Percentiles rank a stretch among this genome's conserved stretches.
phyloP scores from a whole-genome alignment of 2,797 vertebrate species.

The Epinephelus coioides region DNA sequence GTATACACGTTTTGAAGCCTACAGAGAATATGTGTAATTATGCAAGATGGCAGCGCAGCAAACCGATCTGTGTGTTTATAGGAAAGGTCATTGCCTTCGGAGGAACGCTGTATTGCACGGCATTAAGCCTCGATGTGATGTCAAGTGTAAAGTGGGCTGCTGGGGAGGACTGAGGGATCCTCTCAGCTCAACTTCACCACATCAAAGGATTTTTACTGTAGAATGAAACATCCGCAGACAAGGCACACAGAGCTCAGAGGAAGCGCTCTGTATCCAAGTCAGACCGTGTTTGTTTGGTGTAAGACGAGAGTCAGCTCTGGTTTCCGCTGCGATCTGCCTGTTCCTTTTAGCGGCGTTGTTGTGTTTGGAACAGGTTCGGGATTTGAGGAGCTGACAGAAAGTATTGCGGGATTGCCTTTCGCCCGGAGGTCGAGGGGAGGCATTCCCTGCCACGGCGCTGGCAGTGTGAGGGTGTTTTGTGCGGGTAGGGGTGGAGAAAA shows the following conservation, averaged over 20 bases:
- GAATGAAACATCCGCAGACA: slow-evolving; percentile 46
- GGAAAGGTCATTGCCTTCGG: slow-evolving; percentile 75
- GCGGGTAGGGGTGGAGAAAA: slow-evolving; percentile 30
- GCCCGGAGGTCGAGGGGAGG: slow-evolving; percentile 55
- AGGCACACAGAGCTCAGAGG: slow-evolving; percentile 26
- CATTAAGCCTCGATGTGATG: slow-evolving; percentile 72
- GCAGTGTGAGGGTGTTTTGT: slow-evolving; percentile 31
- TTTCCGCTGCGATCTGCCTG: slow-evolving; percentile 51
- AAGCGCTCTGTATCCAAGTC: slow-evolving; percentile 24
- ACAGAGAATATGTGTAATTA: slow-evolving; percentile 70
- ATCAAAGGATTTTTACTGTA: slow-evolving; percentile 56
- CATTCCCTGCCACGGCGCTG: slow-evolving; percentile 48
- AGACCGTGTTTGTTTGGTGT: slow-evolving; percentile 52
- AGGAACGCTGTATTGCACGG: slow-evolving; percentile 59
- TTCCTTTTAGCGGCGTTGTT: slow-evolving; percentile 40
- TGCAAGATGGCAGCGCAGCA: slow-evolving; percentile 63
- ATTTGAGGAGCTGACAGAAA: slow-evolving; percentile 64
- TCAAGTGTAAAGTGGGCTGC: slow-evolving; percentile 72
- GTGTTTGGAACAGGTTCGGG: slow-evolving; percentile 51
- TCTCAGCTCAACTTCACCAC: slow-evolving; percentile 44
- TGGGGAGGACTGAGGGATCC: slow-evolving; percentile 58
- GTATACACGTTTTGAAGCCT: slow-evolving; percentile 38
- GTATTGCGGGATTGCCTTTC: slow-evolving; percentile 62
- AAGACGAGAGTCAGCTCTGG: slow-evolving; percentile 25
- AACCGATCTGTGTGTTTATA: slow-evolving; percentile 71